Conservation (phyloP, 2,113 vertebrate species). For the Ploceus nigricollis region DNA sequence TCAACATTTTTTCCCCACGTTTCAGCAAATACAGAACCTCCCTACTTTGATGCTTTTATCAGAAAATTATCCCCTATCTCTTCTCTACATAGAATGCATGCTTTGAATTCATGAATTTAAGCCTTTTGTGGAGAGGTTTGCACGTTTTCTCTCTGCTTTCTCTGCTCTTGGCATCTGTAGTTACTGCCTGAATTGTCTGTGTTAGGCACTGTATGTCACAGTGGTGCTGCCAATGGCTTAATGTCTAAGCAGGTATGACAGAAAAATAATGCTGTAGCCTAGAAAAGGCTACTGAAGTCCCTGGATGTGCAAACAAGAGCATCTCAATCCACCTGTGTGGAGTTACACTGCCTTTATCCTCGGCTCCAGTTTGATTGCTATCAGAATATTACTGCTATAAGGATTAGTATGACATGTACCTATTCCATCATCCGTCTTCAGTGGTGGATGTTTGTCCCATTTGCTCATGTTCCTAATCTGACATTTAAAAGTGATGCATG, state of each 20-base stretch:
- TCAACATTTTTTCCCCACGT: not conserved
- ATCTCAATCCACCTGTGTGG: not conserved
- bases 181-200: slow-evolving; percentile 7
- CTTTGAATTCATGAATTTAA: slow-evolving; percentile 44
- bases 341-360: not conserved
- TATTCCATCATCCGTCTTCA: not conserved
- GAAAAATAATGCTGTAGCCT: not conserved
- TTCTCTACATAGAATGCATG: not conserved
- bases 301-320: not conserved
- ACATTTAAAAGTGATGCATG: not conserved
- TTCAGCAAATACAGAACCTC: slow-evolving; percentile 15
- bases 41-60: slow-evolving; percentile 44
- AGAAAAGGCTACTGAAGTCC: not conserved
- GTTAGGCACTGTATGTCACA: not conserved
- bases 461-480: not conserved
- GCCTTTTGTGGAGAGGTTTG: not conserved
- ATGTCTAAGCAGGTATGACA: not conserved
- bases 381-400: not conserved
- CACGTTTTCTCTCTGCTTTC: not conserved
- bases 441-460: not conserved
- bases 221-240: not conserved
- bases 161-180: not conserved
- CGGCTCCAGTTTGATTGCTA: not conserved
- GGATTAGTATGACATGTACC: not conserved
- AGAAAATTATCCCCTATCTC: slow-evolving; percentile 48